Conservation (phyloP, 2,113 vertebrate species). For the Aegithalos caudatus region DNA sequence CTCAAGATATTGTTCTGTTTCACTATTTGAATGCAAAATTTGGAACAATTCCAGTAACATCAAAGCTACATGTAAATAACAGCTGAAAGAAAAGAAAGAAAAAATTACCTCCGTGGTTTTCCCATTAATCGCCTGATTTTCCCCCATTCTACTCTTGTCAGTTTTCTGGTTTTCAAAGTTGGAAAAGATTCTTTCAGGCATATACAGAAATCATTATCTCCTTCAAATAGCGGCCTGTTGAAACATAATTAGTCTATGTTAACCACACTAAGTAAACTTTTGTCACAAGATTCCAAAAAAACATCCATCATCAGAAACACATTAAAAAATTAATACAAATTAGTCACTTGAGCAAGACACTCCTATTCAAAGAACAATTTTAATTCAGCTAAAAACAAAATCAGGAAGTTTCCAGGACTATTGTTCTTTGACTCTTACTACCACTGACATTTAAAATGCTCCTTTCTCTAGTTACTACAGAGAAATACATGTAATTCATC, state of each 20-base stretch:
- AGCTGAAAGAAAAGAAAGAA: neutral
- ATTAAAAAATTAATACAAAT: neutral
- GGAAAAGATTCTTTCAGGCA: slow-evolving; percentile 98
- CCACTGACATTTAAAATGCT: neutral
- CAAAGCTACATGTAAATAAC: neutral
- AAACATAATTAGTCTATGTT: slow-evolving; percentile 48
- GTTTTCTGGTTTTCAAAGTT: slow-evolving; percentile 93
- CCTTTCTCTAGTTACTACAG: neutral
- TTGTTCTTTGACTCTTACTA: neutral
- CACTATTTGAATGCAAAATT: neutral
- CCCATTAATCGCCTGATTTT: slow-evolving; percentile 97
- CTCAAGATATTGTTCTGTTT: neutral
- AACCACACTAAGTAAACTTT: neutral
- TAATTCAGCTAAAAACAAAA: neutral
- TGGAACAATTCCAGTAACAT: neutral
- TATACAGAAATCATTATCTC: slow-evolving; percentile 98
- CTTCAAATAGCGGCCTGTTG: slow-evolving; percentile 94
- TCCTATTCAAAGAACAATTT: neutral
- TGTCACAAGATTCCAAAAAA: neutral
- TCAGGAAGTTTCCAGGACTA: neutral
- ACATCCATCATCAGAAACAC: neutral
- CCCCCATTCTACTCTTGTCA: slow-evolving; percentile 96
- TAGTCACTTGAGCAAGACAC: neutral
- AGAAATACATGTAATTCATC: neutral
- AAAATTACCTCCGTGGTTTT: slow-evolving; percentile 91